These are phyloP conservation scores for Trochalopteron elliotii DNA, from an alignment of 2,113 vertebrate species.

Conservation along the genomic window DNA sequence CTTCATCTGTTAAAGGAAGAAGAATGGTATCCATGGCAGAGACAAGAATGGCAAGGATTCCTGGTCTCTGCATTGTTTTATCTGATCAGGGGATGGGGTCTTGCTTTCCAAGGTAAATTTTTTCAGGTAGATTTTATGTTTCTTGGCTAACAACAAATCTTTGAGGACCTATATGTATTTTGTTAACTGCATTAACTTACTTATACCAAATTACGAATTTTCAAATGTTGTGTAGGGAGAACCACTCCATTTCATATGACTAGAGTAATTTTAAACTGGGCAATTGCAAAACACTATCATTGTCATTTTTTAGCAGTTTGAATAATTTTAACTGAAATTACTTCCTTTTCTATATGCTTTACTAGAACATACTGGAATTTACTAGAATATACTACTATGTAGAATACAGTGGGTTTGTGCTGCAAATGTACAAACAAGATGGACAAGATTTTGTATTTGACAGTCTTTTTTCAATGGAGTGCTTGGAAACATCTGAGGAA, in stretches of 20 bases:
- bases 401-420: background rate
- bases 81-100: background rate
- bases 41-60: background rate
- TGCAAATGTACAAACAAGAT: background rate
- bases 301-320: background rate
- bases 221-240: background rate
- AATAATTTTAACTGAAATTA: background rate
- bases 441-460: background rate
- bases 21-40: background rate
- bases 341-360: background rate
- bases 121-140: background rate
- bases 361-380: background rate
- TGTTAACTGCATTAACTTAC: background rate
- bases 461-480: background rate
- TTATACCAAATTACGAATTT: background rate
- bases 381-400: background rate
- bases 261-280: background rate
- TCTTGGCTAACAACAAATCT: background rate
- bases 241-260: background rate
- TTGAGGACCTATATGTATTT: background rate
- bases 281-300: background rate
- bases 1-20: background rate
- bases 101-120: background rate
- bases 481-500: background rate
- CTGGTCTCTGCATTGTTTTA: background rate